Evolutionary conservation across 2,888 invertebrate genomes (phyloP), one percentile per base, ranked within the genome.

Genomic region (Hydriomena furcata): DNA sequence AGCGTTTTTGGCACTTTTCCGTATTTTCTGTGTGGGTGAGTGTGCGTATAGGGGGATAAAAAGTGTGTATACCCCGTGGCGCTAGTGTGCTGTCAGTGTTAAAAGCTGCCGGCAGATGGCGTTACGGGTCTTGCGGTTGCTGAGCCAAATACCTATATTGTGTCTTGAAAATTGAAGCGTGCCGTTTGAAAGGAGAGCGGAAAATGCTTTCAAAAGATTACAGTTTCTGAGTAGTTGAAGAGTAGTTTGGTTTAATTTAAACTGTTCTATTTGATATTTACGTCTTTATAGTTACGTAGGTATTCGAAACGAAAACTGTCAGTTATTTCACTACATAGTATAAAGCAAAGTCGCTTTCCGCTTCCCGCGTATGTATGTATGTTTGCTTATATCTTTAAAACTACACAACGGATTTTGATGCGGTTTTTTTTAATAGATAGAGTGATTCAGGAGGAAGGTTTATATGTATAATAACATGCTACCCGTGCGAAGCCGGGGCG

Each of bases 1-100:
- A 50, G 50, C 57, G 76, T 84, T 87, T 84, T 86, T 83, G 76
- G 58, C 59, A 76, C 73, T 76, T 84, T 85, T 86, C 78, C 70
- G 52, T 47, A 47, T 35, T 52, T 55, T 25, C 25, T 67, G 82
- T 82, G 79, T 79, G 81, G 51, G 85, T 83, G 68, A 60, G 54
- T 60, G 65, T 82, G 55, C 52, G 55, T 66, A 78, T 55, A 66
- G 43, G 41, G 54, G 55, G 13, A 68, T 74, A 78, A 79, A 81
- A 80, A 76, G 63, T 69, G 71, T 74, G 72, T 65, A 71, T 68
- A 60, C 55, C 43, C 44, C 43, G 73, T 73, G 87, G 88, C 88
- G 89, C 85, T 86, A 85, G 82, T 84, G 84, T 74, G 75, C 68
- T 64, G 25, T 27, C 34, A 65, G 66, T 85, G 60, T 65, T 30